Evolutionary conservation across 2,797 vertebrate genomes (phyloP).

Genomic region (Denticeps clupeoides): DNA sequence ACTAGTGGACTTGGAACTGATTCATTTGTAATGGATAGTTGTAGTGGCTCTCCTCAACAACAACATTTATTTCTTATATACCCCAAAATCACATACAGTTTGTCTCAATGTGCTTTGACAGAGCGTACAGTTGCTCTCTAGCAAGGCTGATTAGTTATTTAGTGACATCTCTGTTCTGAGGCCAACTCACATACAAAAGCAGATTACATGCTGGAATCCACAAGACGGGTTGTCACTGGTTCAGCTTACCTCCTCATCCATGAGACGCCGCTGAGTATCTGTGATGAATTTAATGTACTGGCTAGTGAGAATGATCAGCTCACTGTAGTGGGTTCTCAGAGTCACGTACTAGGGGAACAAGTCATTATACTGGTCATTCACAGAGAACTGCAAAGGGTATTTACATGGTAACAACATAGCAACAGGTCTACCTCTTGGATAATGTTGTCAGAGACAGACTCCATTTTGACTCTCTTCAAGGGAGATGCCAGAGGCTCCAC

Average conservation of each 20-base stretch:
- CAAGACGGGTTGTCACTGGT: not conserved
- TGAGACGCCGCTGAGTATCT: constrained; percentile 71
- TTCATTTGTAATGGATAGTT: too few species aligned
- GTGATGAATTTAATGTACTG: constrained; percentile 88
- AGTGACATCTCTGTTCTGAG: constrained; percentile 20
- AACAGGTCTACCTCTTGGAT: constrained; percentile 84
- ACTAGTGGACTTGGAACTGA: too few species aligned
- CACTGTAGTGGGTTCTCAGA: constrained; percentile 81
- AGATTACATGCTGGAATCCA: not conserved
- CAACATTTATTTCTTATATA: too few species aligned
- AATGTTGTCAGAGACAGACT: constrained; percentile 75
- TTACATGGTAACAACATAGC: not conserved
- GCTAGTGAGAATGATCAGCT: constrained; percentile 78
- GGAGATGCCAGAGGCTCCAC: constrained; percentile 80
- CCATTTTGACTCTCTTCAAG: constrained; percentile 83
- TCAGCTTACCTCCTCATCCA: constrained; percentile 76
- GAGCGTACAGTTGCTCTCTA: not conserved
- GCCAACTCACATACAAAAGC: constrained; percentile 3
- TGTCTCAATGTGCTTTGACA: too few species aligned
- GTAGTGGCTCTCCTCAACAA: too few species aligned
- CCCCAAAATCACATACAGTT: too few species aligned
- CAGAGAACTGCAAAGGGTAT: not conserved
- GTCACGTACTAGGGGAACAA: constrained; percentile 72
- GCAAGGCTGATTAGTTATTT: not conserved
- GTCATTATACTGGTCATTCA: not conserved